A percentile compares a stretch with the other conserved stretches of the same genome.
Evolutionary conservation across 2,797 vertebrate genomes (phyloP).

Genomic region (Eulemur mongoz): DNA sequence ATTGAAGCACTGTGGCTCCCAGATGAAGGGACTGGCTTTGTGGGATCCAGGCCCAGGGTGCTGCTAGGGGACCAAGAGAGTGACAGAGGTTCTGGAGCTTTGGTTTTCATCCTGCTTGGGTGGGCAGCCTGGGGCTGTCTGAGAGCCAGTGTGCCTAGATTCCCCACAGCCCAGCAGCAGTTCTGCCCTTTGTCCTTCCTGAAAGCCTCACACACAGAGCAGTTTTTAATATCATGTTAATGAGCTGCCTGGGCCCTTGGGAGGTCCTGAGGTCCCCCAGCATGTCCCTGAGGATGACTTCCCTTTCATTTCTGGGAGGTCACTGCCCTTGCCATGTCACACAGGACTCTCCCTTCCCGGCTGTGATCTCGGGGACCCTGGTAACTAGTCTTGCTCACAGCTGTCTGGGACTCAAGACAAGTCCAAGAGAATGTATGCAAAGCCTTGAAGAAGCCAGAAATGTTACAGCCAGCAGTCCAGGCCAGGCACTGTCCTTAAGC

Average conservation of each 20-base stretch:
- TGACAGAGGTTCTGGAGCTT: neutral
- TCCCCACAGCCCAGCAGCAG: neutral
- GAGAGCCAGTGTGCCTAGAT: neutral
- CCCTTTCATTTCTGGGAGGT: conserved; percentile 44
- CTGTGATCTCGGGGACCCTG: neutral
- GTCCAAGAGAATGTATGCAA: neutral
- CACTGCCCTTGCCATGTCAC: neutral
- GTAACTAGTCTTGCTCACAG: neutral
- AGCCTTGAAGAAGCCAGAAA: neutral
- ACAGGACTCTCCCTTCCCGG: neutral
- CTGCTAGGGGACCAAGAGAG: neutral
- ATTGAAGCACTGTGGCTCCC: conserved; percentile 47
- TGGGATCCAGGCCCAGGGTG: neutral
- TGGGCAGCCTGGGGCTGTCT: neutral
- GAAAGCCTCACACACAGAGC: neutral
- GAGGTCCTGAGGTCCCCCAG: neutral
- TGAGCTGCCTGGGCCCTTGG: neutral
- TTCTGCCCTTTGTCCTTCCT: conserved; percentile 31
- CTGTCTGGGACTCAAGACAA: neutral
- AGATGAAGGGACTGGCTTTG: neutral
- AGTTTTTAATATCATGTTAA: neutral
- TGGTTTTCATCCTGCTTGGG: neutral
- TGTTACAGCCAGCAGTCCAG: neutral
- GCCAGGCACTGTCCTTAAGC: neutral
- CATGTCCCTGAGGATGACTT: neutral